Evolutionary conservation across 2,113 vertebrate genomes (phyloP).

Genomic region (Microcebus ravelobensis): DNA sequence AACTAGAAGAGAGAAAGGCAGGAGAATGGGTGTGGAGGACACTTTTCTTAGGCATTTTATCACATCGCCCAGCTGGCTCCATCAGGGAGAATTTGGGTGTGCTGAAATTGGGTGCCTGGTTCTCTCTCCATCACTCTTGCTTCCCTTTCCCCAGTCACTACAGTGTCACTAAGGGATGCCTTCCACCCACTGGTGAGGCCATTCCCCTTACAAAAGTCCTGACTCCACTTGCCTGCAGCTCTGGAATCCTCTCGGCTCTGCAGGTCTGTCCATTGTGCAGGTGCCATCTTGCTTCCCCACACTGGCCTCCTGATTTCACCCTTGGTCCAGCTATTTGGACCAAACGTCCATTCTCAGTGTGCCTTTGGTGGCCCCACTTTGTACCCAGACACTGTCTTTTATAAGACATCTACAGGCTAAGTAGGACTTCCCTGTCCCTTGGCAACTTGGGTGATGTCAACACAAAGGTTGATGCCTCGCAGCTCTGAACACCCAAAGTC

Average conservation of each 20-base stretch:
- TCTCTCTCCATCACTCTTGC: not conserved
- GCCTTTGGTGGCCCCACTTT: not conserved
- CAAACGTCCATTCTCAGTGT: not conserved
- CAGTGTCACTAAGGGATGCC: not conserved
- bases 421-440: not conserved
- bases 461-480: not conserved
- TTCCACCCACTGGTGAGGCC: not conserved
- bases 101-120: not conserved
- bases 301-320: not conserved
- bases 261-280: no score
- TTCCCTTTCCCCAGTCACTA: not conserved
- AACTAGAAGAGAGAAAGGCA: not conserved
- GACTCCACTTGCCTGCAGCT: not conserved
- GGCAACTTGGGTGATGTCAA: not conserved
- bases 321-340: not conserved
- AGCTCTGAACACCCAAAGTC: not conserved
- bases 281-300: rapidly evolving
- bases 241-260: not conserved
- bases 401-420: not conserved
- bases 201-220: not conserved
- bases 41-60: not conserved
- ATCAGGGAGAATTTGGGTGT: not conserved
- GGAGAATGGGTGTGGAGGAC: rapidly evolving
- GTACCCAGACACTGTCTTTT: not conserved
- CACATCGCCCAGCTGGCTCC: not conserved